Base-by-base conservation (phyloP, 2,888 invertebrate genomes). In the Octonoba sinensis region DNA sequence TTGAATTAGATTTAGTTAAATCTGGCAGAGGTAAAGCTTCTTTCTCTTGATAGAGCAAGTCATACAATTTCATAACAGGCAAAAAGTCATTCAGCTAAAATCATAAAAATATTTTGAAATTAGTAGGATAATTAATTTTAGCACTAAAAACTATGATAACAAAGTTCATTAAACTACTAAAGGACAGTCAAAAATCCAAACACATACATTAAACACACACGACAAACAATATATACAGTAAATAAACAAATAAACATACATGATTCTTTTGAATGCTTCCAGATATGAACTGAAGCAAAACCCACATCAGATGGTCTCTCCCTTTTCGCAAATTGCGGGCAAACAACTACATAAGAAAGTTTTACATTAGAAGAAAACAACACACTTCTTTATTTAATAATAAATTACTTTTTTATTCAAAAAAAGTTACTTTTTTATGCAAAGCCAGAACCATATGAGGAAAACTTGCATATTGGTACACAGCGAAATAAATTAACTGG, bases 281-380 rank as follows among this genome's bases (percentile, higher is more conserved):
- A 0, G 98, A 97, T 86, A 99, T 96, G 87, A 97, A 98, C 89
- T 99, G 99, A 59, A 99, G 90, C 20, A 99, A 90, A 22, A 97
- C 95, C 98, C 99, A 99, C 98, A 99, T 99, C n/a, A 99, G 90
- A 87, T 99, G 97, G 89, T 98, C 98, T 65, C 99, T 91, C 0
- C 97, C 97, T 88, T 95, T 95, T 82, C 94, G 92, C 87, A 96
- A 90, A 87, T 96, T 95, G 85, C 93, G 91, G 11, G 93, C 93
- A 59, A 93, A 91, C 51, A 95, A 89, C 92, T 92, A 85, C 15
- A 89, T 88, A 67, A 57, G 62, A 27, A 77, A 16, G 12, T 12
- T n/a, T 1, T n/a, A 18, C 16, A 18, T 44, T n/a, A 62, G 20
- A 12, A 59, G 8, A 46, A 71, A 2, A 36, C 27, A 46, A 64